Percentiles rank a stretch among this genome's conserved stretches.
Conservation (phyloP, 2,797 vertebrate genomes). For the Megaceryle alcyon region DNA sequence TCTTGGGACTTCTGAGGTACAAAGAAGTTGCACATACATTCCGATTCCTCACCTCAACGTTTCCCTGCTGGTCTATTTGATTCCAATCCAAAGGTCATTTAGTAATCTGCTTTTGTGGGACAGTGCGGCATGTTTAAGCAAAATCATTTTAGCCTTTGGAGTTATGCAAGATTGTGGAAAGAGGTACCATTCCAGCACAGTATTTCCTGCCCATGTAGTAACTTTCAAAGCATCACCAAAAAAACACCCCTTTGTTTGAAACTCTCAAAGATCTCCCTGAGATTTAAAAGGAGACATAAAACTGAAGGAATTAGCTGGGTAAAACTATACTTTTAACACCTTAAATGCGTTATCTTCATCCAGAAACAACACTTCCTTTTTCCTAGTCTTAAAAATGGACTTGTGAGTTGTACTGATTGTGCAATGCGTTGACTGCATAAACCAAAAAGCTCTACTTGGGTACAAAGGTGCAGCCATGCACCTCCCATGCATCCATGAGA, state of each 20-base stretch:
- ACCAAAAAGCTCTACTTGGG: background rate
- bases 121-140: background rate
- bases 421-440: background rate
- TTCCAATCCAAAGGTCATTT: constrained; percentile 2
- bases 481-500: background rate
- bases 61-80: background rate
- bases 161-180: background rate
- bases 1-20: background rate
- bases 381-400: background rate
- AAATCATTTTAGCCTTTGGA: background rate
- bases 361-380: background rate
- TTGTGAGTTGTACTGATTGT: background rate
- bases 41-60: background rate
- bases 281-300: background rate
- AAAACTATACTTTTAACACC: background rate
- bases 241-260: background rate
- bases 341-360: background rate
- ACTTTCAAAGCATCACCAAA: background rate
- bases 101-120: background rate
- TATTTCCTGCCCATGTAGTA: background rate
- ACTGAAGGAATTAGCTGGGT: background rate
- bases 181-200: background rate
- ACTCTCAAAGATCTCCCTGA: background rate
- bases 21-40: background rate
- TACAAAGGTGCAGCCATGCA: background rate